Evolutionary conservation across 2,113 vertebrate genomes (phyloP), one percentile per base, ranked within the genome.

Genomic region (Sarotherodon lohbergeri): DNA sequence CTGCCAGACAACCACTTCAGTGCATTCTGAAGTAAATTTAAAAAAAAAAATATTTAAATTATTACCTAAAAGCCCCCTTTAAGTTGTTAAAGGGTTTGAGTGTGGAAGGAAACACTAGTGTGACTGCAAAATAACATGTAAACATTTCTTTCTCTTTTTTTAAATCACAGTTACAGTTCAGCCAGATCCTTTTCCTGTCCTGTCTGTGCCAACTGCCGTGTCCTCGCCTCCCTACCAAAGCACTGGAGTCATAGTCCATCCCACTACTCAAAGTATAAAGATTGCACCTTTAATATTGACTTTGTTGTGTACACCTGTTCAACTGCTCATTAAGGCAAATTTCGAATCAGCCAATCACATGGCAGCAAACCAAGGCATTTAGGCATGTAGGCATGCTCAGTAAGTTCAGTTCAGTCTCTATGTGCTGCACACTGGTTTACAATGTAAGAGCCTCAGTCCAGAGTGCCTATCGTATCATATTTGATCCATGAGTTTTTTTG

Each of bases 171-270:
- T 91, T 39, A 87, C 36, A 39, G 6, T 79, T 43, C 89, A 79
- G 41, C 39, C 39, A 2, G 39, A 89, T 86, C 86, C 57, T 24
- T 94, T 92, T 84, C 94, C 94, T 66, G 27, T 96, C 73, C 85
- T 95, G 88, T 27, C 46, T 6, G 29, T 66, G 4, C 84, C 85
- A 9, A 9, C 46, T 10, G 34, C 16, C 17, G 39, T 3, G 56
- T 54, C 32, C 4, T 24, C 68, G 7, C 61, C n/a, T 32, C 32
- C 85, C 14, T 57, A 11, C 16, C 24, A 10, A 48, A 66, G 11
- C 79, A 3, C 34, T 27, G 83, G 46, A 34, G 1, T 34, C 84
- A 61, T 61, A 29, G 34, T 91, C 73, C 91, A 94, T 32, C 81
- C 83, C 6, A 0, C 16, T 24, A 91, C 91, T 59, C 90, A 91